Base-by-base conservation (phyloP, 2,113 vertebrate genomes). In the Ammospiza nelsoni region DNA sequence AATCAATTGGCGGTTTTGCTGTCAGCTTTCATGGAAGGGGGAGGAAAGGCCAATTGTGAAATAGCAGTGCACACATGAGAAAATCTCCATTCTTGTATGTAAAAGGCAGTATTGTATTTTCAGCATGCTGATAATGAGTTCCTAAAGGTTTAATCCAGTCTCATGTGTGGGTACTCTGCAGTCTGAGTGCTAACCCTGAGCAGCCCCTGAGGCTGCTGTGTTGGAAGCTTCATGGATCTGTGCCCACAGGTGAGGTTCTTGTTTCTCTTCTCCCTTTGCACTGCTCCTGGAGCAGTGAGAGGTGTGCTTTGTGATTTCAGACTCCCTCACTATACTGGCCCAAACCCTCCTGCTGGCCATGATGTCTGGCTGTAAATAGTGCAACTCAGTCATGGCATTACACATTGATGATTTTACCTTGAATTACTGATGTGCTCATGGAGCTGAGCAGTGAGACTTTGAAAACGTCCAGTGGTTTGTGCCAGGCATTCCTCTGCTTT, bases 111-210 rank as follows among this genome's bases (percentile, higher is more conserved):
- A 75, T 6, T 91, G 27, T 65, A 48, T 55, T 71, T 87, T 48
- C 79, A 61, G 24, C 66, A 49, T 54, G 39, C 20, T 73, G 31
- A 22, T 72, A 52, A 52, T 48, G 52, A 52, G 2, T 72, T 59
- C 15, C 66, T 76, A 37, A 66, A 69, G 37, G 28, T 51, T 46
- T 83, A 12, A n/a, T 68, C 27, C 39, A 57, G 15, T 67, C 22
- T 76, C 20, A 9, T 16, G 6, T 9, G 10, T 0, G 0, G 29
- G 14, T 51, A 52, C 35, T 76, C 74, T 72, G 35, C 57, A 71
- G 23, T 65, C 25, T 5, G 15, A 74, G 49, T 22, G 46, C 74
- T 63, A 43, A 27, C 25, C 33, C 25, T 63, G 44, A 54, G 61
- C 37, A 74, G 41, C 41, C n/a, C 33, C 79, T 73, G 48, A 33